These are phyloP conservation scores for Lithophane ornitopus DNA, from an alignment of 2,888 invertebrate genomes.

Conservation along the genomic window DNA sequence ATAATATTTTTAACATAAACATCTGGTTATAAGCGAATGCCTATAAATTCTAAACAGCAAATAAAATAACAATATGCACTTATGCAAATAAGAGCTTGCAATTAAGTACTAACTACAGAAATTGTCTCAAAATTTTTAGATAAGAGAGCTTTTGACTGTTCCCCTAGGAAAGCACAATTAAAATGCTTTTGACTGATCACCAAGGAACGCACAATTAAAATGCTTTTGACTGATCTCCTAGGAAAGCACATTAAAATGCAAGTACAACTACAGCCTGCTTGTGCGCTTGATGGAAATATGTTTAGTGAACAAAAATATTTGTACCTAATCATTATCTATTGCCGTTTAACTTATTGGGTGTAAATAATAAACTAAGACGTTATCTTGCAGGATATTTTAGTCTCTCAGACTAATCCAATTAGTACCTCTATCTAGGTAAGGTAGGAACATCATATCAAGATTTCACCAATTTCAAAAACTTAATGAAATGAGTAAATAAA, in stretches of 20 bases:
- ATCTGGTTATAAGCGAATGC: constrained; percentile 26
- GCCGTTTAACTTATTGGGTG: neutral
- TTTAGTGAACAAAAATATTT: constrained; percentile 36
- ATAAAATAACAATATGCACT: constrained; percentile 23
- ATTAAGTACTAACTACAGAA: constrained; percentile 24
- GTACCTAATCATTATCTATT: neutral
- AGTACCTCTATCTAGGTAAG: neutral
- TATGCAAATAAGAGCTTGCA: constrained; percentile 29
- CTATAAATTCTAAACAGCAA: constrained; percentile 21
- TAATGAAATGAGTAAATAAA: constrained; percentile 38
- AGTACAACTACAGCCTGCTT: constrained; percentile 54
- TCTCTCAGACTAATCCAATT: constrained; percentile 1
- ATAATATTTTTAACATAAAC: constrained; percentile 40
- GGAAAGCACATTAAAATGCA: constrained; percentile 46
- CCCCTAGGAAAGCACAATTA: constrained; percentile 43
- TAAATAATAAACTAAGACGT: constrained; percentile 3
- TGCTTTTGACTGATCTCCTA: constrained; percentile 44
- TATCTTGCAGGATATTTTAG: neutral
- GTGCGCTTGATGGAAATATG: constrained; percentile 44
- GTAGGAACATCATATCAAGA: constrained; percentile 43
- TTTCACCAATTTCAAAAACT: constrained; percentile 49
- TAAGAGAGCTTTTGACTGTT: constrained; percentile 60
- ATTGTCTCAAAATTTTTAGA: constrained; percentile 16
- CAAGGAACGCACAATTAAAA: constrained; percentile 46
- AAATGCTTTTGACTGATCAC: constrained; percentile 34